These are phyloP conservation scores for Xanthia icteritia DNA, from an alignment of 2,888 invertebrate genomes.

Conservation along the genomic window DNA sequence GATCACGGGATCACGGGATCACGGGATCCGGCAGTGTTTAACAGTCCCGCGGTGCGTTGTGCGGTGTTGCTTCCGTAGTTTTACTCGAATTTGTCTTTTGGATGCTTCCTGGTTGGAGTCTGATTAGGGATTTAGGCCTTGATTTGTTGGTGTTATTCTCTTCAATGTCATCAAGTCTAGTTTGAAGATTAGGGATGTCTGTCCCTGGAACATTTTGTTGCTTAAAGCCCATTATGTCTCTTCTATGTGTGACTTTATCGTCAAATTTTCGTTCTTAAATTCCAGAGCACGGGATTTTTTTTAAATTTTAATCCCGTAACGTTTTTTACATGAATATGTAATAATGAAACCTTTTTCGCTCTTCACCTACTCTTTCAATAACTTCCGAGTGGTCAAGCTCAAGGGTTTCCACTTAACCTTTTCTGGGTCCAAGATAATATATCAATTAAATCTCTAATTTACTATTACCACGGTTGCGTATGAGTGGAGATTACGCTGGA, in stretches of 20 bases:
- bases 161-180: background rate
- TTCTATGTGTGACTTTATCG: background rate
- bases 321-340: constrained; percentile 23
- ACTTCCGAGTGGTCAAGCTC: constrained; percentile 23
- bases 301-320: background rate
- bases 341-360: constrained; percentile 3
- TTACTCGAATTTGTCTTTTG: constrained; percentile 38
- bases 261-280: background rate
- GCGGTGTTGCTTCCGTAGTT: constrained; percentile 32
- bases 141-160: constrained; percentile 24
- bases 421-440: constrained; percentile 64
- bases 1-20: constrained; percentile 62
- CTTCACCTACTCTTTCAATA: constrained; percentile 32
- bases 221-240: background rate
- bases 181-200: background rate
- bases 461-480: constrained; percentile 57
- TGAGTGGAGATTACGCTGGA: constrained; percentile 57
- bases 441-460: constrained; percentile 69
- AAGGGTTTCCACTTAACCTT: constrained; percentile 45
- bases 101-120: constrained; percentile 11
- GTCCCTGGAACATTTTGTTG: background rate
- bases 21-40: constrained; percentile 57
- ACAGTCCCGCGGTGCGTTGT: constrained; percentile 53
- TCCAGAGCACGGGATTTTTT: background rate
- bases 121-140: constrained; percentile 35